phyloP scores from a whole-genome alignment of 2,888 invertebrate genomes.

The Exephanes ischioxanthus region DNA sequence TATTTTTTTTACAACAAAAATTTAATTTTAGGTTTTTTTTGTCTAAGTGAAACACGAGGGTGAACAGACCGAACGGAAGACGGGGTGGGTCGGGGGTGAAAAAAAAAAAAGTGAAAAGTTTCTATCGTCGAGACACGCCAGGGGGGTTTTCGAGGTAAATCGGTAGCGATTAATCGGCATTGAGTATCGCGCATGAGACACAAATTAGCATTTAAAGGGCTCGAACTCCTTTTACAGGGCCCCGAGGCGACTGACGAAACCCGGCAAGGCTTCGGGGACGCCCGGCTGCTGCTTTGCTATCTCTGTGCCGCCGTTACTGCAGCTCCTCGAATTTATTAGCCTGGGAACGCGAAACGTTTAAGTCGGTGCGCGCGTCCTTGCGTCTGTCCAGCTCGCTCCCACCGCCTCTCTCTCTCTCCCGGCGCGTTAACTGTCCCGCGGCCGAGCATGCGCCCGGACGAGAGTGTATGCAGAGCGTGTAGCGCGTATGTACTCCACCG shows the following conservation, averaged over 20 bases:
- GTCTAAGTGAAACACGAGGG: slow-evolving; percentile 1
- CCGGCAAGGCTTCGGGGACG: slow-evolving; percentile 40
- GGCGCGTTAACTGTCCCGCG: slow-evolving; percentile 2
- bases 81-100: not conserved
- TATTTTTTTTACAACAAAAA: not conserved
- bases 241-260: slow-evolving; percentile 65
- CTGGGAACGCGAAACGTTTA: slow-evolving; percentile 71
- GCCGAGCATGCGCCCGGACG: not conserved
- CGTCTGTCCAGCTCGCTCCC: slow-evolving; percentile 56
- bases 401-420: slow-evolving; percentile 23
- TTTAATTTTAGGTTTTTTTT: not conserved
- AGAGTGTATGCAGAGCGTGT: slow-evolving; percentile 41
- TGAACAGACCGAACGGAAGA: not conserved
- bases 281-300: slow-evolving; percentile 26
- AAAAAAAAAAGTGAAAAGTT: not conserved
- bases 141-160: slow-evolving; percentile 62
- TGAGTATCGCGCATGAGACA: slow-evolving; percentile 61
- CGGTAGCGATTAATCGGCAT: slow-evolving; percentile 72
- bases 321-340: slow-evolving; percentile 73
- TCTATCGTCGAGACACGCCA: slow-evolving; percentile 48
- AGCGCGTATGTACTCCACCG: slow-evolving; percentile 23
- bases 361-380: slow-evolving; percentile 69
- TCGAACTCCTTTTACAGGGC: slow-evolving; percentile 67
- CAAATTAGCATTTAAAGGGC: slow-evolving; percentile 75
- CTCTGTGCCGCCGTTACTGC: slow-evolving; percentile 20